Evolutionary conservation across 2,113 vertebrate species (phyloP), one percentile per base, ranked within the genome.

Genomic region (Melanerpes aurifrons): DNA sequence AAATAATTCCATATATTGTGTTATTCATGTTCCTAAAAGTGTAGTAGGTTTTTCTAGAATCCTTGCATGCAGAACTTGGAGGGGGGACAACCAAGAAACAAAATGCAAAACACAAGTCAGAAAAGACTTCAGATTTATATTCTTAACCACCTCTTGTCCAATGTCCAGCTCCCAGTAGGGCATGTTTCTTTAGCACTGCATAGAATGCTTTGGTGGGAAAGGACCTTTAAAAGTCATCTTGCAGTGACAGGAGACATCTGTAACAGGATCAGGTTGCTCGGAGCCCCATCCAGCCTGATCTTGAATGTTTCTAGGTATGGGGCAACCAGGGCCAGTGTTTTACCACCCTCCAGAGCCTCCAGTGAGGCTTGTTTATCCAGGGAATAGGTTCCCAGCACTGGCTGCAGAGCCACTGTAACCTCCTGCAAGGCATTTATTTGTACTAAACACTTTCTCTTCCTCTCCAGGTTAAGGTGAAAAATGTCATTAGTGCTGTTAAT

Each of bases 381-480:
- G 78, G 57, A 62, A 29, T n/a, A 37, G 12, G 10, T 73, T 82
- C 9, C n/a, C 13, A 21, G 47, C 58, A 72, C 1, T 78, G 48
- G 22, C n/a, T 71, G 4, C 28, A 66, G 31, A 78, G 21, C 57
- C 12, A 12, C 4, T 73, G 9, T 64, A 87, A 58, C 43, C 74
- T 8, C 32, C 43, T 50, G 17, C 40, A 48, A 56, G 21, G n/a
- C 22, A 26, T 71, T 90, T 68, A 37, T 76, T 82, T 86, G 2
- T 57, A 29, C 68, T 87, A 83, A 93, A 68, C 0, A 1, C 7
- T 1, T 2, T 80, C 31, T 87, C 17, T 80, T 95, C 16, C 80
- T 87, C 82, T 95, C 24, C 87, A 99, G 99, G 96, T 96, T 68
- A 98, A 98, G 97, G 97, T 99, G 73, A 82, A 91, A 63, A 96